Evolutionary conservation across 2,797 vertebrate species (phyloP).

Genomic region (Gorsachius magnificus): DNA sequence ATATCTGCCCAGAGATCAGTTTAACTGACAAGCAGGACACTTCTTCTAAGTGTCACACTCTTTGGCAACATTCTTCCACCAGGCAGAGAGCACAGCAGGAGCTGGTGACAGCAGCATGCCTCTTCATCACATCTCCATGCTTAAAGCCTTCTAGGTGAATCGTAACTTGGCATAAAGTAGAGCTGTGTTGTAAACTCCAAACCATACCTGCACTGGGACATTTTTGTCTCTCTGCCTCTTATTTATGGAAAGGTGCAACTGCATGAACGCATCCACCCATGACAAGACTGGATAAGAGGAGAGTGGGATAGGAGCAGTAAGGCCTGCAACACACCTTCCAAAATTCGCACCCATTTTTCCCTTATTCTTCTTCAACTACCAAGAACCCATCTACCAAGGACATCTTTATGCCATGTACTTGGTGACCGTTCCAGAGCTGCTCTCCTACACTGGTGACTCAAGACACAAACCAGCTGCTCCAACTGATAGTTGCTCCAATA

Average conservation of each 20-base stretch:
- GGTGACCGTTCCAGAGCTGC: neutral
- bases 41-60: neutral
- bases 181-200: neutral
- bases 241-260: neutral
- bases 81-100: neutral
- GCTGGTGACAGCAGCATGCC: neutral
- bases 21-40: neutral
- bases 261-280: neutral
- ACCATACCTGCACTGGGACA: rapidly evolving
- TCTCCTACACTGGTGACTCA: neutral
- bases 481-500: neutral
- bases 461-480: neutral
- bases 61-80: neutral
- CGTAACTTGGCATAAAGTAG: neutral
- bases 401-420: neutral
- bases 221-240: neutral
- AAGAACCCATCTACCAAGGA: neutral
- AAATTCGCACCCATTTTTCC: neutral
- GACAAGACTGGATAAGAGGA: neutral
- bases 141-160: neutral
- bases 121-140: neutral
- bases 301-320: neutral
- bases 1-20: neutral
- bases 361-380: neutral
- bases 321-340: neutral